These are phyloP conservation scores for Empis livida DNA, from an alignment of 2,888 invertebrate genomes.

Conservation along the genomic window DNA sequence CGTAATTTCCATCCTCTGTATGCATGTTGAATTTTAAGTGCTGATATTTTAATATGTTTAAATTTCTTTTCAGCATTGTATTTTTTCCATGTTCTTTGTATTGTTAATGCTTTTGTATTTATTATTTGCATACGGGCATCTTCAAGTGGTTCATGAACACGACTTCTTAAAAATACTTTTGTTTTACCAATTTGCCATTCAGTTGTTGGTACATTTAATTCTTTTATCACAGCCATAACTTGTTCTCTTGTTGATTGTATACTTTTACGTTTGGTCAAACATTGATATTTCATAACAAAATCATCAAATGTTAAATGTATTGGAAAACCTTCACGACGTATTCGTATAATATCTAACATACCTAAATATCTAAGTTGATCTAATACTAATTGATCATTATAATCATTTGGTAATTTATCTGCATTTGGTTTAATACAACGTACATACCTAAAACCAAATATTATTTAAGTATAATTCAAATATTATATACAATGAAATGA, in stretches of 20 bases:
- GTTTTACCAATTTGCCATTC: conserved; percentile 85
- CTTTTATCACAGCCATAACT: conserved; percentile 40
- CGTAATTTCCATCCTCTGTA: conserved; percentile 76
- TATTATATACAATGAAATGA: not conserved
- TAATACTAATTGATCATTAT: conserved; percentile 64
- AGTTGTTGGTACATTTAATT: conserved; percentile 51
- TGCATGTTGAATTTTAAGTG: conserved; percentile 66
- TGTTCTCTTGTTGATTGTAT: conserved; percentile 20
- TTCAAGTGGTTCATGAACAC: conserved; percentile 74
- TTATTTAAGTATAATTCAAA: not conserved
- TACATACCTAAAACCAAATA: conserved; percentile 51
- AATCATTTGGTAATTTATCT: conserved; percentile 66
- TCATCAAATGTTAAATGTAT: conserved; percentile 67
- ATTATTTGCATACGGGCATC: conserved; percentile 59
- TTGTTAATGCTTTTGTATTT: conserved; percentile 52
- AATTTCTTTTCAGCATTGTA: conserved; percentile 53
- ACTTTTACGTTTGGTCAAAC: conserved; percentile 39
- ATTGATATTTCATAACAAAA: conserved; percentile 65
- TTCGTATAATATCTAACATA: conserved; percentile 86
- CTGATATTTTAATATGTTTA: conserved; percentile 49
- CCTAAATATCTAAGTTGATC: conserved; percentile 83
- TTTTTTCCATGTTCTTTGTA: conserved; percentile 67
- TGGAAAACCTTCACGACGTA: conserved; percentile 80
- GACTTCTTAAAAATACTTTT: conserved; percentile 69
- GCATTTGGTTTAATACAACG: conserved; percentile 87